A percentile compares a stretch with the other conserved stretches of the same genome.
Evolutionary conservation across 2,797 vertebrate species (phyloP).

Genomic region (Octomys mimax): DNA sequence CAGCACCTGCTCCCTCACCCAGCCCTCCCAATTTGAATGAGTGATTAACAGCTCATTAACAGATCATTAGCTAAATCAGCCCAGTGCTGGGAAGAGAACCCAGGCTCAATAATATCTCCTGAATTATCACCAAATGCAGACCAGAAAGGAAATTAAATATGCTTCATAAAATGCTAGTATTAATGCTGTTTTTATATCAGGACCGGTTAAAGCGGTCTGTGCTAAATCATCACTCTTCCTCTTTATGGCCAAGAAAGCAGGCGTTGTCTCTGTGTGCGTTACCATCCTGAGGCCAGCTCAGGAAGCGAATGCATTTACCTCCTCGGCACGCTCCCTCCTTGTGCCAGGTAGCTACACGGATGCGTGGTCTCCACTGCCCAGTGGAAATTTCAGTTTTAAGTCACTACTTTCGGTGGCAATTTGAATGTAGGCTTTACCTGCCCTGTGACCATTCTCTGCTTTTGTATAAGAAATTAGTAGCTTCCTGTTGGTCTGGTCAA

Average conservation of each 20-base stretch:
- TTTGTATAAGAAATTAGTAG: neutral
- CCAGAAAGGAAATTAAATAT: slow-evolving; percentile 65
- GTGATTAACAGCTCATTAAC: slow-evolving; percentile 84
- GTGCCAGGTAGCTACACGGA: neutral
- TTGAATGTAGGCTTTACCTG: neutral
- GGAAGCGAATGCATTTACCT: neutral
- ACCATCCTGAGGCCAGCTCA: neutral
- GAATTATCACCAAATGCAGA: slow-evolving; percentile 76
- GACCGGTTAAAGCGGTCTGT: slow-evolving; percentile 1
- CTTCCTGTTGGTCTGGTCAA: neutral
- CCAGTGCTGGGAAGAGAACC: slow-evolving; percentile 70
- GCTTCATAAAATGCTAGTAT: slow-evolving; percentile 61
- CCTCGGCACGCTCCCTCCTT: neutral
- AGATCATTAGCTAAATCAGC: slow-evolving; percentile 84
- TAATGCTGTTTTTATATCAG: slow-evolving; percentile 62
- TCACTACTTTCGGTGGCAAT: neutral
- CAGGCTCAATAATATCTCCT: slow-evolving; percentile 70
- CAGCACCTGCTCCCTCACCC: slow-evolving; percentile 78
- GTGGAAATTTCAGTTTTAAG: neutral
- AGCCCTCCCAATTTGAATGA: slow-evolving; percentile 80
- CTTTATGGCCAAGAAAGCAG: neutral
- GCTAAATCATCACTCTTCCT: neutral
- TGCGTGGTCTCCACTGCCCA: neutral
- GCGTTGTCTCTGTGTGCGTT: neutral
- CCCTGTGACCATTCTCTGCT: neutral